These are phyloP conservation scores for Eilema depressum DNA, from an alignment of 2,888 invertebrate genomes.

Conservation along the genomic window DNA sequence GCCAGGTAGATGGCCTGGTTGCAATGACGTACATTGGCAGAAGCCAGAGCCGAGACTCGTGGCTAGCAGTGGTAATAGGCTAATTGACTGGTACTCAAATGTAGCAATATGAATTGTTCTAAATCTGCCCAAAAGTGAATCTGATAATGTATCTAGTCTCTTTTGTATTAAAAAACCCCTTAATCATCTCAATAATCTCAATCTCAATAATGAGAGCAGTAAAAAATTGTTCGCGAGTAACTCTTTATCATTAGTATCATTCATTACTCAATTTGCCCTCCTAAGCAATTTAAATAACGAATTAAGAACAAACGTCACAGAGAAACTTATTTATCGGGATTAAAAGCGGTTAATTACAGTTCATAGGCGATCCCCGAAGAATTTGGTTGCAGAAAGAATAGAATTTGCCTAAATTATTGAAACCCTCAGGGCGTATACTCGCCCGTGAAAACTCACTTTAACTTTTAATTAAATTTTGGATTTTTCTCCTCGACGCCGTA, in stretches of 20 bases:
- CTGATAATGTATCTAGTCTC: not conserved
- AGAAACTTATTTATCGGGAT: constrained; percentile 44
- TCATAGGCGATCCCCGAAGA: constrained; percentile 56
- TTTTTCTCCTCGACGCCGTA: constrained; percentile 73
- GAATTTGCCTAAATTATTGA: constrained; percentile 80
- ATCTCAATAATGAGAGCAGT: not conserved
- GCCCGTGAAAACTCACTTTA: constrained; percentile 85
- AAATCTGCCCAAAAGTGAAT: not conserved
- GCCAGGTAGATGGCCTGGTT: too few relatives aligned
- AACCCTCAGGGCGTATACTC: constrained; percentile 73
- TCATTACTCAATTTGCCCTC: constrained; percentile 5
- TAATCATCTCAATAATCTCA: too few relatives aligned
- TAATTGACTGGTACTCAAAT: too few relatives aligned
- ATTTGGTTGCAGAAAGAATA: constrained; percentile 71
- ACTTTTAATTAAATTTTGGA: constrained; percentile 86
- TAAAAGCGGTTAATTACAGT: constrained; percentile 64
- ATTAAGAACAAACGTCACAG: constrained; percentile 34
- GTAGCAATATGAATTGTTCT: too few relatives aligned
- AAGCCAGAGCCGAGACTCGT: too few relatives aligned
- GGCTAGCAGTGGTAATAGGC: too few relatives aligned
- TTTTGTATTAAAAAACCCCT: not conserved
- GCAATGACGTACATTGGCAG: too few relatives aligned
- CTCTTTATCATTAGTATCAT: constrained; percentile 9
- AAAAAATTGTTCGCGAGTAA: constrained; percentile 1
- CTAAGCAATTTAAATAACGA: constrained; percentile 18